Evolutionary conservation across 2,797 vertebrate species (phyloP).

Genomic region (Lithobates sylvaticus): DNA sequence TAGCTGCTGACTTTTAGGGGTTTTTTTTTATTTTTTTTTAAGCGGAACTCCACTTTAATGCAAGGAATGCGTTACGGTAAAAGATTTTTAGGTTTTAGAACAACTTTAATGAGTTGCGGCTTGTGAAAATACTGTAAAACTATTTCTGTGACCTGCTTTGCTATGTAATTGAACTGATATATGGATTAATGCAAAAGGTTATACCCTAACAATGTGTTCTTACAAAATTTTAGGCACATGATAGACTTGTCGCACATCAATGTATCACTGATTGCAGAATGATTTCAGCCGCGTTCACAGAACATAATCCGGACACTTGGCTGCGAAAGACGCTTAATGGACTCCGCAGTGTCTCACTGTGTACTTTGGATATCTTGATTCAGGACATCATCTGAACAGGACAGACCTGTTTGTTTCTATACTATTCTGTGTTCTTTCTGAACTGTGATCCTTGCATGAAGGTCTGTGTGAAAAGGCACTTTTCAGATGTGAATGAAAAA

Average conservation of each 20-base stretch:
- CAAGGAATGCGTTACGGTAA: too few species aligned
- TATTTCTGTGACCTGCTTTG: too few species aligned
- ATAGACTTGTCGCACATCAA: slow-evolving; percentile 99
- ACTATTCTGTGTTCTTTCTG: slow-evolving; percentile 63
- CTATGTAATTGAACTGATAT: too few species aligned
- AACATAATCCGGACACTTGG: not conserved
- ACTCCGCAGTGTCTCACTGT: slow-evolving; percentile 33
- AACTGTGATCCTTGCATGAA: slow-evolving; percentile 70
- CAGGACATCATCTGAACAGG: not conserved
- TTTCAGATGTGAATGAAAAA: slow-evolving; percentile 69
- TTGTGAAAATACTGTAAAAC: too few species aligned
- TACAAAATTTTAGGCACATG: slow-evolving; percentile 89
- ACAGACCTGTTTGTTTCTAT: slow-evolving; percentile 41
- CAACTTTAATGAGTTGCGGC: too few species aligned
- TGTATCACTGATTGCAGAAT: slow-evolving; percentile 94
- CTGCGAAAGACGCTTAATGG: not conserved
- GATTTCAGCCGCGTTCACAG: slow-evolving; percentile 69
- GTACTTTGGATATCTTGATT: slow-evolving; percentile 61
- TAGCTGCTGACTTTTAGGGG: too few species aligned
- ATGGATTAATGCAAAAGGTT: too few species aligned
- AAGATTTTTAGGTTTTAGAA: too few species aligned
- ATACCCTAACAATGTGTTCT: slow-evolving; percentile 58
- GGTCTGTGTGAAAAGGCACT: slow-evolving; percentile 68
- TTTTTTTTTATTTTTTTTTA: too few species aligned
- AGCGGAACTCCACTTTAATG: too few species aligned